Conservation (phyloP, 2,797 vertebrate genomes). For the Cetoscarus ocellatus region DNA sequence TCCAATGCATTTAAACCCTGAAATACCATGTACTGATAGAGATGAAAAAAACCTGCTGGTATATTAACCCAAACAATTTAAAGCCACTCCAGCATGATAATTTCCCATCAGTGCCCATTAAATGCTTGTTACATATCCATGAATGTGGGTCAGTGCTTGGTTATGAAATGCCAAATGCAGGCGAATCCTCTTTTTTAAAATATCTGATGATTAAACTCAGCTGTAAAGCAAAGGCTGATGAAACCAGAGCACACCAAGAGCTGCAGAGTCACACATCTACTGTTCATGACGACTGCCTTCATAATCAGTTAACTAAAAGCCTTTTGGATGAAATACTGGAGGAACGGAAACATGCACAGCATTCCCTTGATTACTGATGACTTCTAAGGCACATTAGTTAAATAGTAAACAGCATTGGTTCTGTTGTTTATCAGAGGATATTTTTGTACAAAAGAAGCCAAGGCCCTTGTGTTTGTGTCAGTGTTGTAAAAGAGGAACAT, state of each 20-base stretch:
- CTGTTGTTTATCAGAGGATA: slow-evolving; percentile 49
- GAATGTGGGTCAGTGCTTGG: slow-evolving; percentile 7
- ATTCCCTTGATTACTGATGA: slow-evolving; percentile 34
- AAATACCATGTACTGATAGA: too few relatives aligned
- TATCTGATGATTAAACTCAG: slow-evolving; percentile 20
- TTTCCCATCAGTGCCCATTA: not conserved
- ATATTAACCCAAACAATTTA: too few relatives aligned
- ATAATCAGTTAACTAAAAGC: slow-evolving; percentile 1
- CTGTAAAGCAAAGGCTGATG: slow-evolving; percentile 29
- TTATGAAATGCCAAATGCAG: slow-evolving; percentile 32
- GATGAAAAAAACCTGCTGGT: too few relatives aligned
- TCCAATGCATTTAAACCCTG: too few relatives aligned
- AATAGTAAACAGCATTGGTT: slow-evolving; percentile 51
- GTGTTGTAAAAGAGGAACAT: slow-evolving; percentile 14
- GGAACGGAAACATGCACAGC: slow-evolving; percentile 5
- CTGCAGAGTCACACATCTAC: slow-evolving; percentile 17
- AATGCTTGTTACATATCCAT: not conserved
- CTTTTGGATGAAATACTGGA: slow-evolving; percentile 10
- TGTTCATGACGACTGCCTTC: slow-evolving; percentile 18
- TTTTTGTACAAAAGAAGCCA: slow-evolving; percentile 62
- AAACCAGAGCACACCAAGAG: not conserved
- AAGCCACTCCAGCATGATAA: slow-evolving; percentile 9
- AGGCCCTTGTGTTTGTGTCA: too few relatives aligned
- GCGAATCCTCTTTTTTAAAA: slow-evolving; percentile 23
- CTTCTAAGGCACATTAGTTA: slow-evolving; percentile 30